Percentiles rank a stretch among this genome's conserved stretches.
Evolutionary conservation across 2,888 invertebrate species (phyloP).

Genomic region (Euzophera pinguis): DNA sequence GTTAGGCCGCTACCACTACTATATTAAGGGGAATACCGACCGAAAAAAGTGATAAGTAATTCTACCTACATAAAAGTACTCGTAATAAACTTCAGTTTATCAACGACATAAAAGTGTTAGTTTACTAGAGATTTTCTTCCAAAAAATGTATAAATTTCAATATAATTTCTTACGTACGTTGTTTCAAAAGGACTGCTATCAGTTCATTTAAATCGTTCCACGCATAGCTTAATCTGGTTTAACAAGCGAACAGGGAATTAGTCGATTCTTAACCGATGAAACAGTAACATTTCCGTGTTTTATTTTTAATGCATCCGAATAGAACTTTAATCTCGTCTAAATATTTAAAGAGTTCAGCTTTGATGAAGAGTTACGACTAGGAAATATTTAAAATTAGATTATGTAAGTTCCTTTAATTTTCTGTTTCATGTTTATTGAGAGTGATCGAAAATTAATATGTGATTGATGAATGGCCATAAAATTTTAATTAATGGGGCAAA

Average conservation of each 20-base stretch:
- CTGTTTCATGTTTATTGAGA: background rate
- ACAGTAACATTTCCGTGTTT: conserved; percentile 50
- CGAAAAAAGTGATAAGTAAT: too few relatives aligned
- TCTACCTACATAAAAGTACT: too few relatives aligned
- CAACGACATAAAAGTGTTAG: too few relatives aligned
- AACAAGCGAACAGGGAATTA: conserved; percentile 59
- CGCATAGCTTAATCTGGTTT: conserved; percentile 62
- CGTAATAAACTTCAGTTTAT: too few relatives aligned
- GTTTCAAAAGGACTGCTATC: background rate
- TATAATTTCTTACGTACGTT: background rate
- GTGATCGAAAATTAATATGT: too few relatives aligned
- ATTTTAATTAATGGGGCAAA: too few relatives aligned
- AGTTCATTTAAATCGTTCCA: conserved; percentile 38
- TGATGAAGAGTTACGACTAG: conserved; percentile 11
- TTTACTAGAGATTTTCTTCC: too few relatives aligned
- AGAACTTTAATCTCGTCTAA: conserved; percentile 22
- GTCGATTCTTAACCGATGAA: conserved; percentile 45
- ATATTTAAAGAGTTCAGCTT: conserved; percentile 14
- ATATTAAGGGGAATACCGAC: too few relatives aligned
- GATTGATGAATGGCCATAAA: too few relatives aligned
- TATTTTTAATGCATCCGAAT: conserved; percentile 23
- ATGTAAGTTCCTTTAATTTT: background rate
- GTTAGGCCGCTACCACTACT: too few relatives aligned
- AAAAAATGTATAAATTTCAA: too few relatives aligned
- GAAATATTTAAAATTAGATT: conserved; percentile 9